phyloP scores from a whole-genome alignment of 1,140 invertebrate genomes.

The Cephus cinctus region DNA sequence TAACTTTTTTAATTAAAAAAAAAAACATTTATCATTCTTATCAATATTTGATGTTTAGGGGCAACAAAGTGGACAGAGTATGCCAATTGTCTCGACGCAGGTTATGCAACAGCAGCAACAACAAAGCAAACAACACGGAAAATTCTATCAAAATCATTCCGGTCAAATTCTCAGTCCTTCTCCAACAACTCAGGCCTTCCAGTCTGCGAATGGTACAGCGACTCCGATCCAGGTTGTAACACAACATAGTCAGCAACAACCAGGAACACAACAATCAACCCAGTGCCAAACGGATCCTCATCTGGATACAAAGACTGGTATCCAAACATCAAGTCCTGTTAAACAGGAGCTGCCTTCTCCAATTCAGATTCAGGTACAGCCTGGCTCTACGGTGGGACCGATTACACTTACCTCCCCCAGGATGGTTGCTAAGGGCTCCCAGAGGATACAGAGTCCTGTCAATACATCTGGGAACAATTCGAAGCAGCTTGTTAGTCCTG shows the following conservation, averaged over 20 bases:
- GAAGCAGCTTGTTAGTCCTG: slow-evolving; percentile 38
- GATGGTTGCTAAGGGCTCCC: slow-evolving; percentile 30
- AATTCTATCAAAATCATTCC: slow-evolving; percentile 35
- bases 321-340: slow-evolving; percentile 36
- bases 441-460: slow-evolving; percentile 39
- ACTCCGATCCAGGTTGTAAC: slow-evolving; percentile 14
- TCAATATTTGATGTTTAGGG: background rate
- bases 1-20: too few relatives aligned
- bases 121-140: slow-evolving; percentile 14
- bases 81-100: slow-evolving; percentile 34
- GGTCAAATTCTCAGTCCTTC: slow-evolving; percentile 48
- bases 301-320: slow-evolving; percentile 41
- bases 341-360: slow-evolving; percentile 46
- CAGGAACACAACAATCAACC: slow-evolving; percentile 38
- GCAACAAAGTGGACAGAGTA: too few relatives aligned
- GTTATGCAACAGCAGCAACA: slow-evolving; percentile 21
- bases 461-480: slow-evolving; percentile 20
- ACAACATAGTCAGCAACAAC: slow-evolving; percentile 10
- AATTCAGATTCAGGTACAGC: slow-evolving; percentile 39
- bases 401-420: slow-evolving; percentile 37
- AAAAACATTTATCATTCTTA: slow-evolving; percentile 2
- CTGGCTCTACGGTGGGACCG: slow-evolving; percentile 36
- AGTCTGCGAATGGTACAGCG: slow-evolving; percentile 16
- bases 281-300: slow-evolving; percentile 49
- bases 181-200: slow-evolving; percentile 25